Conservation (phyloP, 2,113 vertebrate genomes). For the Oceanites oceanicus region DNA sequence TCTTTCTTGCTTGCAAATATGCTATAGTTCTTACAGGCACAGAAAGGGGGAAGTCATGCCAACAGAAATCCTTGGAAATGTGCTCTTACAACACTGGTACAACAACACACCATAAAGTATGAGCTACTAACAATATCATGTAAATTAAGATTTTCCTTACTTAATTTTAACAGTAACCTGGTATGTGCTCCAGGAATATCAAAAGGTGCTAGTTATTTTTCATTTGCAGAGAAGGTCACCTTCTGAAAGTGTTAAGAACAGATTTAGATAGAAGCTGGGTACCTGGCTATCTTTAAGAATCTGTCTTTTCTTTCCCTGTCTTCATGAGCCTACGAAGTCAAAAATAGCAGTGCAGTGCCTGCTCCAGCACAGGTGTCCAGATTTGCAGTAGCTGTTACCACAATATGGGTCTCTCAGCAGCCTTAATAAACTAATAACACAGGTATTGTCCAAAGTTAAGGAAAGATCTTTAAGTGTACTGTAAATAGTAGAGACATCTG, state of each 20-base stretch:
- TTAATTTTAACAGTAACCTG: not conserved
- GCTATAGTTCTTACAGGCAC: not conserved
- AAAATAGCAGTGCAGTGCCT: not conserved
- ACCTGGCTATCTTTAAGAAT: not conserved
- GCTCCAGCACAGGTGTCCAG: not conserved
- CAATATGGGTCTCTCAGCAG: not conserved
- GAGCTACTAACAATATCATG: not conserved
- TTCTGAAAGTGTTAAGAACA: not conserved
- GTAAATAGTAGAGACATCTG: not conserved
- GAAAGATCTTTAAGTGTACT: not conserved
- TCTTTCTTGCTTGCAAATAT: not conserved
- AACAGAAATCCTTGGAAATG: not conserved
- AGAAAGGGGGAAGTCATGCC: not conserved
- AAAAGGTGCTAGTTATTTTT: not conserved
- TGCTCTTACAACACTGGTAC: not conserved
- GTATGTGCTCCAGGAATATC: not conserved
- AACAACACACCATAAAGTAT: not conserved
- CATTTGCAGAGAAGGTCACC: not conserved
- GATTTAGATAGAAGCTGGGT: not conserved
- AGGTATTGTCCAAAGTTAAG: not conserved
- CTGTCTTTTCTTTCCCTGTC: not conserved
- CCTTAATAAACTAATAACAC: not conserved
- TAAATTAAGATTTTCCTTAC: not conserved
- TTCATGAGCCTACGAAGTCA: not conserved
- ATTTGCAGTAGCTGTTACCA: not conserved